A percentile compares a stretch with the other conserved stretches of the same genome.
These are phyloP conservation scores for Caenorhabditis tropicalis DNA, from an alignment of 1,140 invertebrate genomes.

Conservation along the genomic window DNA sequence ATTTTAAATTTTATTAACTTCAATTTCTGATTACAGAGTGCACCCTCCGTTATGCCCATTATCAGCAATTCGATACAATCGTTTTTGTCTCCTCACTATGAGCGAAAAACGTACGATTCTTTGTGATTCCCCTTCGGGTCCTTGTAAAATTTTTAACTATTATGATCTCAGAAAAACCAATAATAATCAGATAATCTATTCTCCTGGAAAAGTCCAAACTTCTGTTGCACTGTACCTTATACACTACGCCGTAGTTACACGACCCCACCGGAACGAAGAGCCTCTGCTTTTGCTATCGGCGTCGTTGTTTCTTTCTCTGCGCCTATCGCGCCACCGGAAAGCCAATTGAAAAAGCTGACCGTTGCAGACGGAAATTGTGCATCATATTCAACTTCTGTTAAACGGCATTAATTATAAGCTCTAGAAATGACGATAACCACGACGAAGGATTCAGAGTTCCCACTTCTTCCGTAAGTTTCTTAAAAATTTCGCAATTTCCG, in stretches of 20 bases:
- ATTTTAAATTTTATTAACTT: not conserved
- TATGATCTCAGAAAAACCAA: too few relatives aligned
- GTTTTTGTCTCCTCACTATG: not conserved
- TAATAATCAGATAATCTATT: too few relatives aligned
- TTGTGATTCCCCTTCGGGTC: too few relatives aligned
- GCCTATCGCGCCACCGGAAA: not conserved
- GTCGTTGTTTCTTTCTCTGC: not conserved
- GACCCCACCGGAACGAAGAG: not conserved
- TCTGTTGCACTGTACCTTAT: too few relatives aligned
- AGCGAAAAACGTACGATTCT: not conserved
- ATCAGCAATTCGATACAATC: not conserved
- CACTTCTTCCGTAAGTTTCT: constrained; percentile 5
- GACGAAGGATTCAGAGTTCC: not conserved
- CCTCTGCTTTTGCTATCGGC: not conserved
- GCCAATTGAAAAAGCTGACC: constrained; percentile 7
- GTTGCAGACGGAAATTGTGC: not conserved
- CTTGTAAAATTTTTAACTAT: too few relatives aligned
- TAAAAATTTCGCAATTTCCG: not conserved
- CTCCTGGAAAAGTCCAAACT: too few relatives aligned
- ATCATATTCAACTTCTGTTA: not conserved
- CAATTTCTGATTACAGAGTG: not conserved
- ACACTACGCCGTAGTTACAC: not conserved
- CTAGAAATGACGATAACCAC: not conserved
- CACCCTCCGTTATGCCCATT: not conserved
- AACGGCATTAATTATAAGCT: too few relatives aligned